Evolutionary conservation across 2,113 vertebrate species (phyloP).

Genomic region (Ophthalmolycus amberensis): DNA sequence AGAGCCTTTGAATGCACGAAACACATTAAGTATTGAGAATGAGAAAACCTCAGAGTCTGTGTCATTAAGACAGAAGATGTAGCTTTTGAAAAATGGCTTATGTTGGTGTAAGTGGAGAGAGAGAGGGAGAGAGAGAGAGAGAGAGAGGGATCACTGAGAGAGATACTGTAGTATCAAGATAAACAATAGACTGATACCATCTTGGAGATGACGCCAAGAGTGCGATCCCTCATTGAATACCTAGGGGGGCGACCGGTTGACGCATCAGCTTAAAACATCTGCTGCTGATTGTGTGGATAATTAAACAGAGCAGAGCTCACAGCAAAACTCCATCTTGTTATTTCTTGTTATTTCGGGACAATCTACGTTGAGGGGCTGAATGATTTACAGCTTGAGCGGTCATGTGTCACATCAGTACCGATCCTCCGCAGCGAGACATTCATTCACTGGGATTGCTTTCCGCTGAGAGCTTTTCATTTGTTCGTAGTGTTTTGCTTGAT

Average conservation of each 20-base stretch:
- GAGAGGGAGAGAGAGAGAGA: no score
- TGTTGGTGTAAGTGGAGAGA: not conserved
- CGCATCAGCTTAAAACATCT: constrained; percentile 64
- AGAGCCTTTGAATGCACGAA: constrained; percentile 6
- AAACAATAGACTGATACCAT: constrained; percentile 8
- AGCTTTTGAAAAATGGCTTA: not conserved
- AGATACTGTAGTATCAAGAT: not conserved
- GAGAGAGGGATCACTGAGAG: not conserved
- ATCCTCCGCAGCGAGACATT: constrained; percentile 37
- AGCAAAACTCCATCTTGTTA: constrained; percentile 46
- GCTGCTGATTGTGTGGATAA: constrained; percentile 64
- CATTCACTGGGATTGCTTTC: constrained; percentile 32
- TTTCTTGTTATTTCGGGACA: constrained; percentile 35
- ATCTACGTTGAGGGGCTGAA: constrained; percentile 40
- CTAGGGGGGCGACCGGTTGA: constrained; percentile 17
- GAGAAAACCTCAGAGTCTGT: not conserved
- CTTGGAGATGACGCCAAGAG: not conserved
- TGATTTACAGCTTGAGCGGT: constrained; percentile 57
- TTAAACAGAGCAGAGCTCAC: constrained; percentile 59
- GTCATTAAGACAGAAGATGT: constrained; percentile 11
- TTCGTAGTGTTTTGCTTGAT: constrained; percentile 36
- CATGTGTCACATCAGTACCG: constrained; percentile 30
- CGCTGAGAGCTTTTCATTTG: constrained; percentile 48
- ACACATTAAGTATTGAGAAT: constrained; percentile 19
- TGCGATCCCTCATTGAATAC: constrained; percentile 4